A percentile compares a stretch with the other conserved stretches of the same genome.
These are phyloP conservation scores for Ataeniobius toweri DNA, from an alignment of 2,797 vertebrate genomes.

Conservation along the genomic window DNA sequence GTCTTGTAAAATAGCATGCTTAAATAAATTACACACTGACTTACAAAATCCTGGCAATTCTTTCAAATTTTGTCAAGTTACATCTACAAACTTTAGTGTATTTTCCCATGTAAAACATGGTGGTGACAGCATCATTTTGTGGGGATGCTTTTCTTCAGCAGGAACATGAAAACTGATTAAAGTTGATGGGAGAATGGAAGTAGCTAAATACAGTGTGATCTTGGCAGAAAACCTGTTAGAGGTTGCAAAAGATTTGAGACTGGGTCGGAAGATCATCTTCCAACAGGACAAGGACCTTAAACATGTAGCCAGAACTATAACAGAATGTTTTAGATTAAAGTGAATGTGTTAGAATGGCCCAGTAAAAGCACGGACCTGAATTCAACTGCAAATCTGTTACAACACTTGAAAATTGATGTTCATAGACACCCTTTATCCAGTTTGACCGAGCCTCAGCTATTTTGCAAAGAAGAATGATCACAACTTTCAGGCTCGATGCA, in stretches of 20 bases:
- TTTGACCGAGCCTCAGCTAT: background rate
- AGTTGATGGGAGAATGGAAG: background rate
- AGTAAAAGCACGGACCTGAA: too few species aligned
- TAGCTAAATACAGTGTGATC: background rate
- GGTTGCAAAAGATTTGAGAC: background rate
- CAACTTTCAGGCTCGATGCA: background rate
- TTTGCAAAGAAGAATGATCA: background rate
- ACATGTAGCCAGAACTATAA: background rate
- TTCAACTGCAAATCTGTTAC: too few species aligned
- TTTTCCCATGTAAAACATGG: background rate
- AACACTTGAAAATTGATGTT: too few species aligned
- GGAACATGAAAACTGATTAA: background rate
- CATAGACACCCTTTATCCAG: too few species aligned
- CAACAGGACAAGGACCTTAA: background rate
- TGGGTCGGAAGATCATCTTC: background rate
- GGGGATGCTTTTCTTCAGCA: too few species aligned
- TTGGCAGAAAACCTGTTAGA: background rate
- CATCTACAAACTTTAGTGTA: background rate
- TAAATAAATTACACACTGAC: background rate
- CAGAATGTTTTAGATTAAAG: too few species aligned
- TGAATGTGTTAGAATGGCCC: too few species aligned
- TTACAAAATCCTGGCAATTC: background rate
- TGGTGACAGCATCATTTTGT: background rate
- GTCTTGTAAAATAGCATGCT: constrained; percentile 3
- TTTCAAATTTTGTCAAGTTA: background rate